A percentile compares a stretch with the other conserved stretches of the same genome.
phyloP scores from a whole-genome alignment of 2,113 vertebrate genomes.

The Ageneiosus marmoratus region DNA sequence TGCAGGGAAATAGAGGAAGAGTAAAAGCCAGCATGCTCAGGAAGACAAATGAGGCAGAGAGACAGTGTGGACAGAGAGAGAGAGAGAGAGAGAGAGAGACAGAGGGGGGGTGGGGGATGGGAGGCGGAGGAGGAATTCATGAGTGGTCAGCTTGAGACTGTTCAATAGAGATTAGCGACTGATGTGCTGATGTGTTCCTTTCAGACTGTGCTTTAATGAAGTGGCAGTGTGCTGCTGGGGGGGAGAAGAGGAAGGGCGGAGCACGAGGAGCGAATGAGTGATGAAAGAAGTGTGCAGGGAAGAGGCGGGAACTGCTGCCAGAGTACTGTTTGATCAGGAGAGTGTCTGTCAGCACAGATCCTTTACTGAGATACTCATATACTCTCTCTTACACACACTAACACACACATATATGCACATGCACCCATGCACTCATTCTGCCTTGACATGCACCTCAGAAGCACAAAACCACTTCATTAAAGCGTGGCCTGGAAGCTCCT shows the following conservation, averaged over 20 bases:
- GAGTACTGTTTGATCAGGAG: conserved; percentile 43
- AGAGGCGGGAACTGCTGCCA: conserved; percentile 39
- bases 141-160: conserved; percentile 51
- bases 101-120: background rate
- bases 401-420: background rate
- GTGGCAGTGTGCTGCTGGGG: conserved; percentile 37
- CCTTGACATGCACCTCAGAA: background rate
- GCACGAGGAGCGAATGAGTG: conserved; percentile 13
- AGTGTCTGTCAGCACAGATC: conserved; percentile 31
- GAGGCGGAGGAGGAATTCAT: conserved; percentile 46
- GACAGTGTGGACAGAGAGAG: background rate
- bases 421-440: background rate
- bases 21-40: background rate
- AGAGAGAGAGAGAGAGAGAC: background rate
- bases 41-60: conserved; percentile 13
- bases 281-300: conserved; percentile 32
- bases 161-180: conserved; percentile 58
- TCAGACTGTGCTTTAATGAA: conserved; percentile 56
- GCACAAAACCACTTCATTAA: too few species aligned
- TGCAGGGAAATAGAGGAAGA: background rate
- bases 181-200: conserved; percentile 50
- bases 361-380: background rate
- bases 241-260: background rate
- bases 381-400: background rate
- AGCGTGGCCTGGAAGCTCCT: background rate